Evolutionary conservation across 2,113 vertebrate species (phyloP), one percentile per base, ranked within the genome.

Genomic region (Microcebus lehilahytsara): DNA sequence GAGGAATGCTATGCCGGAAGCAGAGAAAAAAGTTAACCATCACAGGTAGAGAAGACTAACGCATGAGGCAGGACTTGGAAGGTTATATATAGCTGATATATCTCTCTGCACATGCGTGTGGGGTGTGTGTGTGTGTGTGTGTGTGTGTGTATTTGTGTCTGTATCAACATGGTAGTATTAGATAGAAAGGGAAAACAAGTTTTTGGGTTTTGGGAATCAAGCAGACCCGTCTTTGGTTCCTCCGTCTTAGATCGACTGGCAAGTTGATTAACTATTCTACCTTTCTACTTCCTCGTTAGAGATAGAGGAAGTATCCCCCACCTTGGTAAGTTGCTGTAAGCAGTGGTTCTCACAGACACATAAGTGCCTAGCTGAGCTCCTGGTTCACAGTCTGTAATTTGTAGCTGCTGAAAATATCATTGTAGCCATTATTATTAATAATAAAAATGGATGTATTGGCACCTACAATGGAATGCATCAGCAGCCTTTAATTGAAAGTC

Each of bases 361-460:
- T 17, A 80, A 85, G 9, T 4, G 40, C 20, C 56, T 19, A 40
- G 12, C 11, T 34, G 90, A 85, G 51, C 8, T 46, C 79, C 49
- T 12, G 27, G 40, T 25, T 93, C 69, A 17, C 69, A 37, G 32
- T 42, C 51, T 72, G 4, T 49, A 8, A 80, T 75, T 66, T 91
- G 40, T 34, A 12, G 92, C 86, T 91, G 87, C 58, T 74, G 42
- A 0, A 27, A 46, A 80, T 69, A 81, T 37, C 72, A 34, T 6
- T 14, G 3, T 30, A 20, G 7, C 64, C 56, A 60, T 92, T 25
- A 71, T 51, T 89, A 51, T 89, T 78, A 89, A 89, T 94, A 96
- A 96, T 16, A 79, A 78, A 79, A 87, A 92, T n/a, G 86, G 58
- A 56, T 72, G 60, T 25, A 75, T 9, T 83, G 92, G 93, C 89